Evolutionary conservation across 1,140 invertebrate genomes (phyloP), one percentile per base, ranked within the genome.

Genomic region (Pseudachorutes palmiensis): DNA sequence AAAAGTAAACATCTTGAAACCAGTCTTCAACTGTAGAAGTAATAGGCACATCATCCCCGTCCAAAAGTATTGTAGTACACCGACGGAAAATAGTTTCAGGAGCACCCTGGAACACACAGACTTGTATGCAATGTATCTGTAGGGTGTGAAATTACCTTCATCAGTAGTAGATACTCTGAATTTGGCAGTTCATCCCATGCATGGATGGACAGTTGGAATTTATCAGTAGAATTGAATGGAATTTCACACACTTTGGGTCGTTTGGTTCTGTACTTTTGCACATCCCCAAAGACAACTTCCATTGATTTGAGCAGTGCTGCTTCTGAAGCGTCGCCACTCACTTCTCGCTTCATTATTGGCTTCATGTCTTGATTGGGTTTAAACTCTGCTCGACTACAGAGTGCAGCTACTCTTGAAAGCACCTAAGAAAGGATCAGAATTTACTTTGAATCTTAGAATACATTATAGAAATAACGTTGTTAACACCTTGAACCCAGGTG

Each of bases 151-250:
- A 14, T 0, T 64, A 73, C 72, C 49, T 75, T 75, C 72, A 75
- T 74, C 9, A 68, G 71, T 9, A 74, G 59, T 14, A 73, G 67
- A 9, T 65, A 55, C 14, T 59, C 58, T 22, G 57, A 59, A 3
- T 45, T 81, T 48, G 82, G 78, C 31, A 76, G 79, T 66, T 84
- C 81, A n/a, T n/a, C n/a, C n/a, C n/a, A n/a, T n/a, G n/a, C n/a
- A 72, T 88, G 86, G 67, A 87, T 81, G 2, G 86, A 87, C 29
- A 86, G 80, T 78, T 93, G 90, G 79, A 90, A 94, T 79, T 94
- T 94, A 70, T 88, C 91, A 31, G 83, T 84, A 0, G 91, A 94
- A 78, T 87, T 92, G 78, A 94, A 91, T 0, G 92, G 90, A 74
- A 92, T 86, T 65, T 93, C 91, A 65, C 83, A 82, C 16, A 88